Conservation (phyloP, 2,113 vertebrate species). For the Promerops cafer region DNA sequence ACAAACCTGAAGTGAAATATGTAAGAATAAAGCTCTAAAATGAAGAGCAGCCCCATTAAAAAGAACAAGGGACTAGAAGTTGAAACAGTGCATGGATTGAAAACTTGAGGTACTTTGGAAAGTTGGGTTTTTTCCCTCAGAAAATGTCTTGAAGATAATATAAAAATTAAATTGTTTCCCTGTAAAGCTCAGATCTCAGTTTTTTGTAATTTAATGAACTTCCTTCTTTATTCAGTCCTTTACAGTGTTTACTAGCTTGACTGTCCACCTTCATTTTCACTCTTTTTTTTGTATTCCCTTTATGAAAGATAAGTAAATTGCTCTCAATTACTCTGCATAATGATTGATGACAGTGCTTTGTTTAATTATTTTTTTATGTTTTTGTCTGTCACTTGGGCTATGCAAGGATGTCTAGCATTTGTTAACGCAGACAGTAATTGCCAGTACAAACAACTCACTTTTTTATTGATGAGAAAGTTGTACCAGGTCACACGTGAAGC, state of each 20-base stretch:
- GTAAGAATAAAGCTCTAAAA: neutral
- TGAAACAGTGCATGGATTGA: neutral
- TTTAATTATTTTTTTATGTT: neutral
- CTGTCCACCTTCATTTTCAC: neutral
- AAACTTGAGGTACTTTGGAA: neutral
- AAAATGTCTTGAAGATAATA: neutral
- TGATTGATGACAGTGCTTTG: neutral
- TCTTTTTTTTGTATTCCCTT: neutral
- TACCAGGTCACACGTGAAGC: neutral
- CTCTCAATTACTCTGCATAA: neutral
- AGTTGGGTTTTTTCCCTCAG: neutral
- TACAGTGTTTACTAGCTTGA: neutral
- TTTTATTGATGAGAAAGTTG: neutral
- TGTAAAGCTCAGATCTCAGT: neutral
- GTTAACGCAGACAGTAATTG: neutral
- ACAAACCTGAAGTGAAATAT: neutral
- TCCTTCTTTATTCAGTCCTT: neutral
- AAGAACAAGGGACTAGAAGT: neutral
- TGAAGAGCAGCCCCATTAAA: neutral
- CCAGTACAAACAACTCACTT: neutral
- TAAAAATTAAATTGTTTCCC: neutral
- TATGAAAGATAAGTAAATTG: neutral
- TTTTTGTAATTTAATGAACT: neutral
- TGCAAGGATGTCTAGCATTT: neutral
- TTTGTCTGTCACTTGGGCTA: neutral